phyloP scores from a whole-genome alignment of 2,888 invertebrate species.

The Pyrgus malvae region DNA sequence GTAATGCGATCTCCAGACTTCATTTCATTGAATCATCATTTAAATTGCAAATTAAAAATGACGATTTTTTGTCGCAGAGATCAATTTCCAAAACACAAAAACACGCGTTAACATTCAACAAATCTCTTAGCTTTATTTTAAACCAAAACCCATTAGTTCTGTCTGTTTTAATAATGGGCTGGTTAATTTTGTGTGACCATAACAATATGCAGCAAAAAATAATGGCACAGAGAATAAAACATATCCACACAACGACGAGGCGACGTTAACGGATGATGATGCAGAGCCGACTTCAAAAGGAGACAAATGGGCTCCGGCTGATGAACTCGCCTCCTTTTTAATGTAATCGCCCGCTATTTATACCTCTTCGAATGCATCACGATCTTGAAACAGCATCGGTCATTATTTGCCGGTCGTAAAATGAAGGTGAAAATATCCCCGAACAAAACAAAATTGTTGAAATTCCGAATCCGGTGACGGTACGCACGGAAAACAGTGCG shows the following conservation, averaged over 20 bases:
- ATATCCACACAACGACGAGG: constrained; percentile 20
- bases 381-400: neutral
- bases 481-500: constrained; percentile 11
- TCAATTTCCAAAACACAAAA: neutral
- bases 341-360: constrained; percentile 24
- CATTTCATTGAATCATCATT: neutral
- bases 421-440: constrained; percentile 4
- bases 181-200: constrained; percentile 19
- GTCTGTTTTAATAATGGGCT: constrained; percentile 21
- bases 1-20: too few species aligned
- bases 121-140: constrained; percentile 3
- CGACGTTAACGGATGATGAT: constrained; percentile 30
- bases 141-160: constrained; percentile 14
- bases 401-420: neutral
- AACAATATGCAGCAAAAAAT: constrained; percentile 25
- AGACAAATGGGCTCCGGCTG: constrained; percentile 24
- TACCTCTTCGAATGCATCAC: constrained; percentile 11
- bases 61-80: neutral
- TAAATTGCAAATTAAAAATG: neutral
- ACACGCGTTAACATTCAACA: neutral
- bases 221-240: constrained; percentile 19
- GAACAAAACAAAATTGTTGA: constrained; percentile 13
- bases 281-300: constrained; percentile 28
- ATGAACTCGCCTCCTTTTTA: constrained; percentile 26
- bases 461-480: neutral